Base-by-base conservation (phyloP, 2,113 vertebrate genomes). In the Anhinga rufa region DNA sequence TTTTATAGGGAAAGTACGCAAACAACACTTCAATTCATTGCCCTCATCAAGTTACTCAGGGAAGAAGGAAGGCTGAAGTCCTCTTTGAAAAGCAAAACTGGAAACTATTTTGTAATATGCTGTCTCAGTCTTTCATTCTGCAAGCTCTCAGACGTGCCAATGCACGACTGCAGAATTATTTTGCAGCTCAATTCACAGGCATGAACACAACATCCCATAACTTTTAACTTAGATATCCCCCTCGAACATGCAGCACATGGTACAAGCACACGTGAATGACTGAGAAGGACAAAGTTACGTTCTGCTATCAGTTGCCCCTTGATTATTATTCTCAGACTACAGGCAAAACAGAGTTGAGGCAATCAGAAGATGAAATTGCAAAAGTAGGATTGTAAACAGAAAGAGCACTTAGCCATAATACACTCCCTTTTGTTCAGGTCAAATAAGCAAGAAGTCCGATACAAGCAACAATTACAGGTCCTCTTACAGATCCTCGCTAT, bases 101-200 rank as follows among this genome's bases (percentile, higher is more conserved):
- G 70, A 64, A 72, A 76, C 88, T 88, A 26, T 96, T 97, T 96
- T 89, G 93, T 84, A 92, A 93, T 13, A 26, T 7, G 72, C 66
- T 83, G n/a, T 38, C 80, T 83, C 79, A 49, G 38, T 62, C 96
- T 94, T 83, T 93, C 94, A 66, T 84, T 95, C 87, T 93, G 92
- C 82, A 95, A 87, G 79, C 86, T 65, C 42, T 71, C 92, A 54
- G 92, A 70, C 31, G 55, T n/a, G 49, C 87, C 85, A 22, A 34
- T 31, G 38, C 94, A 74, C 9, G 42, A 87, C 32, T 55, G 68
- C 34, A 17, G 51, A 54, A 84, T 46, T 32, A 66, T 71, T 78
- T 49, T 76, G 92, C 64, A 24, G 57, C 81, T 58, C 9, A 25
- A 14, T 32, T 31, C 72, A 20, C 10, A 17, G 29, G 12, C 26